Percentiles rank a stretch among this genome's conserved stretches.
Conservation (phyloP, 2,888 invertebrate genomes). For the Dendrolimus houi region DNA sequence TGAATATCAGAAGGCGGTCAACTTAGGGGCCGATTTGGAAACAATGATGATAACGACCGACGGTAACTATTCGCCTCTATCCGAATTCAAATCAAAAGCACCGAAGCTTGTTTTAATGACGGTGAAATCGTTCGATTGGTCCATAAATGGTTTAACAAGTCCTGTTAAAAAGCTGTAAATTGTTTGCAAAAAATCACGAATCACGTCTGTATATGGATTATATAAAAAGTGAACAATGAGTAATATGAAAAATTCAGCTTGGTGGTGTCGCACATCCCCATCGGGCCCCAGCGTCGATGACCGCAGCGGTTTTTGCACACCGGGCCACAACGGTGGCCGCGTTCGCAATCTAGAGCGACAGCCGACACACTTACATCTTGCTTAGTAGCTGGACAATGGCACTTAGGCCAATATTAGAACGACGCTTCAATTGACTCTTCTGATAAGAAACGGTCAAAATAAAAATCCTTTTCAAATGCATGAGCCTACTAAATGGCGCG, state of each 20-base stretch:
- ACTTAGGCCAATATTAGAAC: not conserved
- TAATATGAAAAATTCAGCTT: conserved; percentile 17
- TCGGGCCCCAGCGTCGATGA: conserved; percentile 66
- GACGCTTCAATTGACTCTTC: too few species aligned
- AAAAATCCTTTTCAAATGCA: too few species aligned
- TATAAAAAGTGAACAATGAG: conserved; percentile 1
- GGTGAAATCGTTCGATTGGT: not conserved
- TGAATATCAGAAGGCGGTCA: conserved; percentile 22
- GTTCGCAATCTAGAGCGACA: conserved; percentile 53
- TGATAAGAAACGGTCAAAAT: too few species aligned
- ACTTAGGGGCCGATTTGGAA: conserved; percentile 7
- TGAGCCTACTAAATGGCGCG: too few species aligned
- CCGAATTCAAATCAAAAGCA: not conserved
- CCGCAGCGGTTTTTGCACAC: conserved; percentile 59
- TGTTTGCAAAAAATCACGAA: not conserved
- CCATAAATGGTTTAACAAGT: not conserved
- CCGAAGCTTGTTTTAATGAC: not conserved
- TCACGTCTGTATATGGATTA: conserved; percentile 1
- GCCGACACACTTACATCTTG: conserved; percentile 40
- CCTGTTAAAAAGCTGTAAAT: not conserved
- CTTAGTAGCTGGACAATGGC: conserved; percentile 34
- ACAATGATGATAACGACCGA: not conserved
- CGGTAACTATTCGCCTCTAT: not conserved
- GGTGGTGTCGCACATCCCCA: conserved; percentile 45
- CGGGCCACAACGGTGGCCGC: conserved; percentile 33